Base-by-base conservation (phyloP, 2,113 vertebrate genomes). In the Chlamydotis undulata region DNA sequence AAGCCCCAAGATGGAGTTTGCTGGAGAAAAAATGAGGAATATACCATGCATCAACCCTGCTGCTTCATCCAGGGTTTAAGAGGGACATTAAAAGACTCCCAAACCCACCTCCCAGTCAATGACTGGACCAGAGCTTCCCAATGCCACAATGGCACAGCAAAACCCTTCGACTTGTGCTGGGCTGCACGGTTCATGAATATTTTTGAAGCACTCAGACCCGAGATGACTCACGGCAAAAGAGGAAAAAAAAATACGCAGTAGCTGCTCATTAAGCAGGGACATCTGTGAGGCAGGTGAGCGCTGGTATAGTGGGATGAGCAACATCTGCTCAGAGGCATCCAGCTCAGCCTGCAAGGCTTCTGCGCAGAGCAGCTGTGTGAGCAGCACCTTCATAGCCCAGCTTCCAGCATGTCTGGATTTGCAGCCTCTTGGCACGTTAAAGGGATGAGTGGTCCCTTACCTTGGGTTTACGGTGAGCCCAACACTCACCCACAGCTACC, bases 401-500 rank as follows among this genome's bases (percentile, higher is more conserved):
- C 17, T 33, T 4, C 63, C 76, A 61, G 55, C 21, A 21, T 56
- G 57, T 49, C 56, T 49, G 10, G 5, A 19, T 78, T 61, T 8
- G 47, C 77, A 90, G 4, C 18, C 37, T 45, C 43, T 35, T 12
- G 60, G 52, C 11, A 21, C 0, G 7, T 6, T 5, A 2, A n/a
- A 53, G n/a, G 7, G 19, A 45, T 25, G 16, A 6, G 14, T 9
- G 14, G 12, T 19, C 47, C 63, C 55, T n/a, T 31, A 1, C 29
- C 13, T 1, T 0, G n/a, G 41, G 18, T 37, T 49, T 39, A 24
- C 16, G 19, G 8, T 6, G 23, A 14, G 12, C 33, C 43, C n/a
- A 19, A 6, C 24, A 0, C 21, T 52, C 33, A 4, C 10, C 29
- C 12, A 3, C 18, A 5, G 5, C 21, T 22, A 1, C 37, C 35